Evolutionary conservation across 2,888 invertebrate genomes (phyloP).

Genomic region (Ctenicera cuprea): DNA sequence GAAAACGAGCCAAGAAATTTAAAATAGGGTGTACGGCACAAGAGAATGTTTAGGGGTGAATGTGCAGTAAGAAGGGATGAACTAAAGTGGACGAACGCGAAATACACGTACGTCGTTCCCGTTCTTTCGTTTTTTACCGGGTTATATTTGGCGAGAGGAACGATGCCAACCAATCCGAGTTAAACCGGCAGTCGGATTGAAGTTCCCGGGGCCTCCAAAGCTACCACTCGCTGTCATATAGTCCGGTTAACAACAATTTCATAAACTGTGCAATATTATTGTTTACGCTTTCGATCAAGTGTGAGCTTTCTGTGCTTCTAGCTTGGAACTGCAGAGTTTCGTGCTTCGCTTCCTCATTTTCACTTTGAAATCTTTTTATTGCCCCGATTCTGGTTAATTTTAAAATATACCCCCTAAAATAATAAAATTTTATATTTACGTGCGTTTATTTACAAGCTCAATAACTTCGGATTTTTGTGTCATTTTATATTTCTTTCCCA

Average conservation of each 20-base stretch:
- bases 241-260: conserved; percentile 59
- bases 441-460: conserved; percentile 1
- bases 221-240: conserved; percentile 59
- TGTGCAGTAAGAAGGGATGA: conserved; percentile 68
- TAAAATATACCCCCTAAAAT: background rate
- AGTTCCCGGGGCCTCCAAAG: conserved; percentile 56
- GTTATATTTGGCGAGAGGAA: conserved; percentile 53
- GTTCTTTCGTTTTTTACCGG: conserved; percentile 56
- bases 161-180: conserved; percentile 47
- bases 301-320: conserved; percentile 23
- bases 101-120: conserved; percentile 62
- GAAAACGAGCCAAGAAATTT: conserved; percentile 62
- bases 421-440: conserved; percentile 16
- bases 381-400: background rate
- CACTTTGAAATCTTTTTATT: background rate
- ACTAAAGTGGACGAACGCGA: conserved; percentile 60
- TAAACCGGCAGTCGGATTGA: conserved; percentile 45
- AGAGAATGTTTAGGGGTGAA: conserved; percentile 65
- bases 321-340: conserved; percentile 11
- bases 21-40: conserved; percentile 65
- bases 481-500: conserved; percentile 4
- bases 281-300: conserved; percentile 47
- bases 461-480: background rate
- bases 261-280: conserved; percentile 56
- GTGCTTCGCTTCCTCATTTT: background rate